Conservation (phyloP, 2,113 vertebrate species). For the Piaya cayana region DNA sequence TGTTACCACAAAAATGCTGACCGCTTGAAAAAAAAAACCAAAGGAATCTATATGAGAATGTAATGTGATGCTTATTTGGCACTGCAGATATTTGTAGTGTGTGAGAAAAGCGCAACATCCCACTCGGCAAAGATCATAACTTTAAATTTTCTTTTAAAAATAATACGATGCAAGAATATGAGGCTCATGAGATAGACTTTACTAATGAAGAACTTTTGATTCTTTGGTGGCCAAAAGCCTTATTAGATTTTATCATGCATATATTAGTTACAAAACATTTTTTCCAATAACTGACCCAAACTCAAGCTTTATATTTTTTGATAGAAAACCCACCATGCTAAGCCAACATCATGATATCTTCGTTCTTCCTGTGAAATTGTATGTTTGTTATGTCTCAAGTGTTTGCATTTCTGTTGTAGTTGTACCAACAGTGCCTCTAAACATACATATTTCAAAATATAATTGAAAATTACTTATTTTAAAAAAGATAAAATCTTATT, state of each 20-base stretch:
- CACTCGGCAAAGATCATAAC: background rate
- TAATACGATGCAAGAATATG: background rate
- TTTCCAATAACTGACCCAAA: background rate
- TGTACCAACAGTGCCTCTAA: background rate
- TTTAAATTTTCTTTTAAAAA: background rate
- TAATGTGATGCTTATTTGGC: background rate
- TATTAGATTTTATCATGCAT: background rate
- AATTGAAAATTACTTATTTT: background rate
- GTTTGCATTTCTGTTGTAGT: background rate
- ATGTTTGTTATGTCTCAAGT: background rate
- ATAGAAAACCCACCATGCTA: background rate
- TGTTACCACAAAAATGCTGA: constrained; percentile 41
- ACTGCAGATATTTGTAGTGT: background rate
- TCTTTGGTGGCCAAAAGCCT: background rate
- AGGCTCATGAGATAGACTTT: background rate
- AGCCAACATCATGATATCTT: background rate
- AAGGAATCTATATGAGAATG: constrained; percentile 28
- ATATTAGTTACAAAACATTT: background rate
- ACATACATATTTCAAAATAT: background rate
- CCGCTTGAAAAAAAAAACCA: constrained; percentile 44
- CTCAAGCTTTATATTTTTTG: background rate
- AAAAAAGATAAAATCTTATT: background rate
- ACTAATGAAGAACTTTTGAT: background rate
- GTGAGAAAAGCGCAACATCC: background rate
- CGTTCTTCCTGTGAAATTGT: background rate